Percentiles rank a stretch among this genome's conserved stretches.
phyloP scores from a whole-genome alignment of 2,113 vertebrate genomes.

The Eptesicus fuscus region DNA sequence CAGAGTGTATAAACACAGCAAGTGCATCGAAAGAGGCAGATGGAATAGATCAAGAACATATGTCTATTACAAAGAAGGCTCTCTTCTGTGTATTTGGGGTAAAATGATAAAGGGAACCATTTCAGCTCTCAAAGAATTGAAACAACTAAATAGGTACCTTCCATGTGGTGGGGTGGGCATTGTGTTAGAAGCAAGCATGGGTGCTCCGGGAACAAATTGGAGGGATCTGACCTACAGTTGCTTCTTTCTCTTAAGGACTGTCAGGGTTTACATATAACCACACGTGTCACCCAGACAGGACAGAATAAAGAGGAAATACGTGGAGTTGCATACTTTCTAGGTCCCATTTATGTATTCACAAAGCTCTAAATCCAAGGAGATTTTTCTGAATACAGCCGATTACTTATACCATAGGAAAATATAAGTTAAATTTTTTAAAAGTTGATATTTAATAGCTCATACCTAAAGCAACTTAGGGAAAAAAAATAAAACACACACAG shows the following conservation, averaged over 20 bases:
- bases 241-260: not conserved
- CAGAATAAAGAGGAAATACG: not conserved
- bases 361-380: not conserved
- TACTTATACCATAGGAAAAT: not conserved
- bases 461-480: not conserved
- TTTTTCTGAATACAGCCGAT: not conserved
- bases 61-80: fast-evolving
- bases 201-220: not conserved
- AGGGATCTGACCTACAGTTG: not conserved
- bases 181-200: not conserved
- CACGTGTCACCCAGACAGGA: not conserved
- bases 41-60: not conserved
- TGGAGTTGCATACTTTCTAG: not conserved
- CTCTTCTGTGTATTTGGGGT: not conserved
- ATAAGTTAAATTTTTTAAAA: not conserved
- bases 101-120: not conserved
- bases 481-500: not conserved
- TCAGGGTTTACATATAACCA: not conserved
- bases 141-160: not conserved
- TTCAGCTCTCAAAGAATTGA: not conserved
- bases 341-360: not conserved
- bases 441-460: not conserved
- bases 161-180: not conserved
- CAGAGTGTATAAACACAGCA: not conserved
- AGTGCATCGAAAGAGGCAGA: not conserved